Evolutionary conservation across 2,797 vertebrate species (phyloP).

Genomic region (Rhabdophis nuchalis): DNA sequence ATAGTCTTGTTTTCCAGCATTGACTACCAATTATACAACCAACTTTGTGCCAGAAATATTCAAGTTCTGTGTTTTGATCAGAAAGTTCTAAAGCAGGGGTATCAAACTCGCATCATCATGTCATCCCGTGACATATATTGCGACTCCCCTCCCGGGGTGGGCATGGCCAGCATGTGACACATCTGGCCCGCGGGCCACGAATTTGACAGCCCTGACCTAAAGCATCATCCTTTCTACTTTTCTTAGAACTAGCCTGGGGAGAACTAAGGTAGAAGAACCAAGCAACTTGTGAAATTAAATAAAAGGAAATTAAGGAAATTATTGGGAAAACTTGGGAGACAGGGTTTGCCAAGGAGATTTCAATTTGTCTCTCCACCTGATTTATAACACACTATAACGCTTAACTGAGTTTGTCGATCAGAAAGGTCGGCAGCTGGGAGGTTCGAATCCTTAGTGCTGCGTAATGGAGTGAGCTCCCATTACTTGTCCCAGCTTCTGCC

Average conservation of each 20-base stretch:
- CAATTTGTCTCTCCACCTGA: background rate
- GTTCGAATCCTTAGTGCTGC: too few relatives aligned
- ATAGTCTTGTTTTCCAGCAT: background rate
- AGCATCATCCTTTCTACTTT: background rate
- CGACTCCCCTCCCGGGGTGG: too few relatives aligned
- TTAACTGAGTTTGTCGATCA: too few relatives aligned
- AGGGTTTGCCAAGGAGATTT: background rate
- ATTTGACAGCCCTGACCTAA: background rate
- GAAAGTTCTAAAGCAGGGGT: background rate
- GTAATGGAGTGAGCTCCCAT: too few relatives aligned
- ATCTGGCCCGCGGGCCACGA: too few relatives aligned
- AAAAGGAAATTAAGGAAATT: background rate
- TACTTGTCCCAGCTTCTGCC: too few relatives aligned
- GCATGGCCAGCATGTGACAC: too few relatives aligned
- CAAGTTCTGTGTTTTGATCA: background rate
- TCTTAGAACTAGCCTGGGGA: background rate
- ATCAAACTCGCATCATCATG: too few relatives aligned
- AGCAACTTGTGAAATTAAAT: background rate
- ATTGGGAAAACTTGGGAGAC: background rate
- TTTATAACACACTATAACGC: background rate
- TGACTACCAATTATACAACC: background rate
- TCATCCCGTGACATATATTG: too few relatives aligned
- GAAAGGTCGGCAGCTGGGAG: too few relatives aligned
- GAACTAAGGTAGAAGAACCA: background rate
- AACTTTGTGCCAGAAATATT: background rate